Conservation (phyloP, 1,140 invertebrate species). For the Bombus vancouverensis region DNA sequence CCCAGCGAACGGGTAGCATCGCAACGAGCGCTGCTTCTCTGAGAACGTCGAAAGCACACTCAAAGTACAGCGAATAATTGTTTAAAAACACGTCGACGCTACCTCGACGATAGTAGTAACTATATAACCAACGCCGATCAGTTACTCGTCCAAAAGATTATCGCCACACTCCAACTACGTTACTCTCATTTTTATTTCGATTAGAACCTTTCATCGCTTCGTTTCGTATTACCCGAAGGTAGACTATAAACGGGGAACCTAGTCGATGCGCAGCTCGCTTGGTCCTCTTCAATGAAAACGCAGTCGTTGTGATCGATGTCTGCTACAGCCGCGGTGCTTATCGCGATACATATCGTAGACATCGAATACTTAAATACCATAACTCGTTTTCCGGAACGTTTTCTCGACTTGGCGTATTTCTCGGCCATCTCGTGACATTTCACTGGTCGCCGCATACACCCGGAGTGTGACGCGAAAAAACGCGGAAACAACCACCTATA, state of each 20-base stretch:
- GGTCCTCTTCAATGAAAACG: conserved; percentile 42
- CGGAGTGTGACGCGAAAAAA: too few relatives aligned
- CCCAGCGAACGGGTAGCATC: neutral
- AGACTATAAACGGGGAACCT: neutral
- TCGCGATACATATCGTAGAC: too few relatives aligned
- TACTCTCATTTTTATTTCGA: neutral
- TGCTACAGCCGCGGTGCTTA: too few relatives aligned
- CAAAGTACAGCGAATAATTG: conserved; percentile 60
- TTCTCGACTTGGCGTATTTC: neutral
- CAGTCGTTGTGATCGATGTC: too few relatives aligned
- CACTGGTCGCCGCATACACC: too few relatives aligned
- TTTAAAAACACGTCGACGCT: conserved; percentile 56
- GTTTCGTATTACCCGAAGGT: neutral
- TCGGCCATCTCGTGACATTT: neutral
- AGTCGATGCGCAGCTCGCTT: conserved; percentile 26
- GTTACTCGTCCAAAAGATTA: conserved; percentile 7
- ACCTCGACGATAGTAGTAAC: conserved; percentile 47
- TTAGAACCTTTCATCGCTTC: too few relatives aligned
- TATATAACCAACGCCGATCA: conserved; percentile 56
- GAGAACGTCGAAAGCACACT: conserved; percentile 66
- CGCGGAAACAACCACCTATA: too few relatives aligned
- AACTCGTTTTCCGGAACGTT: too few relatives aligned
- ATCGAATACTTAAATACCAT: too few relatives aligned
- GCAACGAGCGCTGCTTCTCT: conserved; percentile 2
- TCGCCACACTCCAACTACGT: neutral